phyloP scores from a whole-genome alignment of 2,797 vertebrate species.

The Sylvia borin region DNA sequence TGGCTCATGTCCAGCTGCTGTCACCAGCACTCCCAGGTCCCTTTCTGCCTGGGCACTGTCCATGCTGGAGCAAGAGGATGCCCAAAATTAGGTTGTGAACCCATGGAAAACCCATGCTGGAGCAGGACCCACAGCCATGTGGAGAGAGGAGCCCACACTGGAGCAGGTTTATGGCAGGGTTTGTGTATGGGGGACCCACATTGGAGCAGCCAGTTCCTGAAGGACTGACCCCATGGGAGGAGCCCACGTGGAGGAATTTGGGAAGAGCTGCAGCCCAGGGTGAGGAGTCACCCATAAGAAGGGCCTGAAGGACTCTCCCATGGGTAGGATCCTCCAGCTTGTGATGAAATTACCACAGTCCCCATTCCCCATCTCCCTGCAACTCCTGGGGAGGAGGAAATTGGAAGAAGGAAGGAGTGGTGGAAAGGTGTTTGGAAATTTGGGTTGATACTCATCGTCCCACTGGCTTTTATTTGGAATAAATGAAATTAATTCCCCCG shows the following conservation, averaged over 20 bases:
- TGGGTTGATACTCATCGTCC: not conserved
- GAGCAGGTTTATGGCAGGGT: not conserved
- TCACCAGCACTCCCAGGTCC: too few species aligned
- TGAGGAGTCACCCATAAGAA: not conserved
- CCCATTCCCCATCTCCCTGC: not conserved
- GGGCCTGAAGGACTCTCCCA: not conserved
- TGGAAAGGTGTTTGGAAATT: not conserved
- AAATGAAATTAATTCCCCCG: not conserved
- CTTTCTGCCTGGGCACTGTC: too few species aligned
- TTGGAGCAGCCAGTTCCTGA: not conserved
- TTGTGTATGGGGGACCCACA: rapidly evolving
- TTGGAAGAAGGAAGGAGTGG: not conserved
- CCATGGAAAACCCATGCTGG: not conserved
- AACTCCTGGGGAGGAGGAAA: rapidly evolving
- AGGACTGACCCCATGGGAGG: not conserved
- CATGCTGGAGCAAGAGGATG: not conserved
- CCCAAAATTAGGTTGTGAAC: not conserved
- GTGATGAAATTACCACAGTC: not conserved
- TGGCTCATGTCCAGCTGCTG: too few species aligned
- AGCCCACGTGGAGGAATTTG: rapidly evolving
- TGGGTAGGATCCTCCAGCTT: not conserved
- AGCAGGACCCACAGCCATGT: not conserved
- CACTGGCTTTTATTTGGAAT: not conserved
- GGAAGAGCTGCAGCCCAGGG: not conserved
- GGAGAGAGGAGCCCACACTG: not conserved